Percentiles rank a stretch among this genome's conserved stretches.
Conservation (phyloP, 1,140 invertebrate genomes). For the Trichoplusia ni region DNA sequence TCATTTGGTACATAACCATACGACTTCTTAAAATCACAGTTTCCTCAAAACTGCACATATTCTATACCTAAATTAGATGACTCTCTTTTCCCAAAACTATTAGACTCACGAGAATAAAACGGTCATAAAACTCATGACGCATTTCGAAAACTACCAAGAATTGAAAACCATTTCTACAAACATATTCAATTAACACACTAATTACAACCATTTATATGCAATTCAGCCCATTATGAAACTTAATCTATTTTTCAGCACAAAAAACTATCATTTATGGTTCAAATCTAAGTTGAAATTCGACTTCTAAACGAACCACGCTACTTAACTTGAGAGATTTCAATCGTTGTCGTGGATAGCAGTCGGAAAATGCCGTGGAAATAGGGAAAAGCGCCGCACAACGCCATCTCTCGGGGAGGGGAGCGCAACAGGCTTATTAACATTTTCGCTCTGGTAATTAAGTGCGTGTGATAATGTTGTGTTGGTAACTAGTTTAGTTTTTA, state of each 20-base stretch:
- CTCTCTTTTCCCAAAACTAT: too few relatives aligned
- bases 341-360: background rate
- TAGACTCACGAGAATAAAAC: too few relatives aligned
- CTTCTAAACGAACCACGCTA: background rate
- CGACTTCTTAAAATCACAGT: too few relatives aligned
- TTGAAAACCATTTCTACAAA: too few relatives aligned
- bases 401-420: constrained; percentile 69
- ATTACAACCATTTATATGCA: too few relatives aligned
- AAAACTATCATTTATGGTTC: background rate
- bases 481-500: too few relatives aligned
- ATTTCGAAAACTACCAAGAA: too few relatives aligned
- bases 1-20: too few relatives aligned
- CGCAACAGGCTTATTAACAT: constrained; percentile 6
- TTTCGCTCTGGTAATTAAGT: background rate
- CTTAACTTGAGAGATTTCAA: background rate
- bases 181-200: too few relatives aligned
- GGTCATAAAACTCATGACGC: too few relatives aligned
- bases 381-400: constrained; percentile 52
- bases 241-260: background rate
- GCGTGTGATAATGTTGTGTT: background rate
- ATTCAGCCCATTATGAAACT: background rate
- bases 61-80: too few relatives aligned
- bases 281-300: background rate
- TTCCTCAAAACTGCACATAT: too few relatives aligned
- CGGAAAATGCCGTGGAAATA: constrained; percentile 56